Evolutionary conservation across 30 jellyfish, hydroid and myxozoan genomes (phyloP).

Genomic region (Turritopsis rubra): DNA sequence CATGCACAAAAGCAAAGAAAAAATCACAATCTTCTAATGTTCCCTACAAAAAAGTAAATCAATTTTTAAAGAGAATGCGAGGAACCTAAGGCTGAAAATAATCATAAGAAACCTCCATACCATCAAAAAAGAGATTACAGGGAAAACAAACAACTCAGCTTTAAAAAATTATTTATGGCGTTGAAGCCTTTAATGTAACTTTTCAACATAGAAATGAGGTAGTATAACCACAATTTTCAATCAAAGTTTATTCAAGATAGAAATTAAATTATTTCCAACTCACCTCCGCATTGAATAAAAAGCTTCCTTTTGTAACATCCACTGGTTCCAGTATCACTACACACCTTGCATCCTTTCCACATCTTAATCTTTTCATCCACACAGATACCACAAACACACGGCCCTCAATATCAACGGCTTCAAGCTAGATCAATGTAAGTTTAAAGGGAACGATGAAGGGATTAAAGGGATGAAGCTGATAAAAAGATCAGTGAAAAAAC

Average conservation of each 20-base stretch:
- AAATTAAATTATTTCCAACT: background rate
- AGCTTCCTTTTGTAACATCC: constrained; percentile 59
- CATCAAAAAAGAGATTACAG: too few relatives aligned
- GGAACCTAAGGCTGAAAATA: too few relatives aligned
- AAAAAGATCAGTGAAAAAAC: too few relatives aligned
- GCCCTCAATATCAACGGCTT: constrained; percentile 66
- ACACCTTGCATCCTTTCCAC: constrained; percentile 70
- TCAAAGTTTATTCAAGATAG: too few relatives aligned
- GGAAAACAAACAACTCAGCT: too few relatives aligned
- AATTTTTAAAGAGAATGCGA: background rate
- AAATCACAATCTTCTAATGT: constrained; percentile 68
- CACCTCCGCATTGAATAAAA: constrained; percentile 71
- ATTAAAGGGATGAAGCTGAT: too few relatives aligned
- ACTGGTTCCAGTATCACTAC: constrained; percentile 82
- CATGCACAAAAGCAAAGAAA: constrained; percentile 63
- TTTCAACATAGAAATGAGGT: too few relatives aligned
- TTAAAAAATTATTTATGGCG: too few relatives aligned
- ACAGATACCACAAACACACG: constrained; percentile 62
- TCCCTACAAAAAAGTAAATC: constrained; percentile 37
- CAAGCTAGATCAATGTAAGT: constrained; percentile 35
- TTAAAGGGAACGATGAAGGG: too few relatives aligned
- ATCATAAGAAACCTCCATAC: too few relatives aligned
- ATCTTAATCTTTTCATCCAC: constrained; percentile 73
- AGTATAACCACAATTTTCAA: too few relatives aligned
- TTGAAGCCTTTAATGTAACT: too few relatives aligned